Conservation (phyloP, 1,140 invertebrate genomes). For the Sipha flava region DNA sequence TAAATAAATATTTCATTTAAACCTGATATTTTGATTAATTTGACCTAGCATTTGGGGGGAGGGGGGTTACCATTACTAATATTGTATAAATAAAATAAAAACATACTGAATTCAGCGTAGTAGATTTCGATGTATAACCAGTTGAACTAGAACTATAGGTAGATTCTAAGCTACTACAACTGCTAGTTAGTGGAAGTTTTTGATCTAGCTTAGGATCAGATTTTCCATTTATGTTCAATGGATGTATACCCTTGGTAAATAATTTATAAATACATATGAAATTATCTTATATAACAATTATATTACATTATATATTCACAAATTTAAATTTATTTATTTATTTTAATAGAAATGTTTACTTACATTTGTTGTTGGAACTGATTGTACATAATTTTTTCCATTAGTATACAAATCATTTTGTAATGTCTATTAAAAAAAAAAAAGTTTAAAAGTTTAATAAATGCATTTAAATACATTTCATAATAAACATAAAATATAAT, state of each 20-base stretch:
- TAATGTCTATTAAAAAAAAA: not conserved
- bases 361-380: not conserved
- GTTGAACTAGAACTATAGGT: not conserved
- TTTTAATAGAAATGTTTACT: not conserved
- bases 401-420: not conserved
- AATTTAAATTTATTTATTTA: not conserved
- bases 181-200: not conserved
- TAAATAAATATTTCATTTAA: no score
- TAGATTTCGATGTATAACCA: not conserved
- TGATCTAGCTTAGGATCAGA: not conserved
- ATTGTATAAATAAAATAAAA: not conserved
- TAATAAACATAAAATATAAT: no score
- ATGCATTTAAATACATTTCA: no score
- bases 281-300: no score
- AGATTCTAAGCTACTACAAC: constrained; percentile 24
- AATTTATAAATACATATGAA: not conserved
- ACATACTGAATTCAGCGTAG: not conserved
- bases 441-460: no score
- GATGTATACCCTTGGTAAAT: not conserved
- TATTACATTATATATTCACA: not conserved
- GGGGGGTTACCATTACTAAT: no score
- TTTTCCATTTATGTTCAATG: not conserved
- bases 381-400: not conserved
- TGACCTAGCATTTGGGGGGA: no score
- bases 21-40: no score